phyloP scores from a whole-genome alignment of 2,113 vertebrate species.

The Zosterops japonicus region DNA sequence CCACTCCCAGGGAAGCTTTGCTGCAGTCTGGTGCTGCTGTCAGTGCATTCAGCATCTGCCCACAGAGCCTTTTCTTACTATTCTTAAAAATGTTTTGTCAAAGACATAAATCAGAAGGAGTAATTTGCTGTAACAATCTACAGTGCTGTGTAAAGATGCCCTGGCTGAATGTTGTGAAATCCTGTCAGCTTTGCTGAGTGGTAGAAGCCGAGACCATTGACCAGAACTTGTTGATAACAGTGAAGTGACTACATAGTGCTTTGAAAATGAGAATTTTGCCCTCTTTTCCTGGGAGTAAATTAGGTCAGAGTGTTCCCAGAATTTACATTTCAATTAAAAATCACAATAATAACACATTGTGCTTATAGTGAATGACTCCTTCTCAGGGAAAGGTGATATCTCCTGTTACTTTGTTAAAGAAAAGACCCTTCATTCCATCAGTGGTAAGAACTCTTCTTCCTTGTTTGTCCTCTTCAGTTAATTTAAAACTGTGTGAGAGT shows the following conservation, averaged over 20 bases:
- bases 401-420: slow-evolving; percentile 89
- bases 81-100: neutral
- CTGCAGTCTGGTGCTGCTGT: neutral
- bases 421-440: slow-evolving; percentile 91
- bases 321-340: slow-evolving; percentile 99
- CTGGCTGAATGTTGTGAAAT: neutral
- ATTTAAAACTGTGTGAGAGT: slow-evolving; percentile 41
- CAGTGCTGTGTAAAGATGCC: neutral
- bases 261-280: slow-evolving; percentile 90
- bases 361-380: slow-evolving; percentile 86
- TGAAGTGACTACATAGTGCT: slow-evolving; percentile 75
- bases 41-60: neutral
- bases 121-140: neutral
- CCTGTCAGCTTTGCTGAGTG: neutral
- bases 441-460: slow-evolving; percentile 84
- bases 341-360: slow-evolving; percentile 97
- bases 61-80: neutral
- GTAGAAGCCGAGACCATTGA: neutral
- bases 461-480: slow-evolving; percentile 76
- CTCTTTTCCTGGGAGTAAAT: slow-evolving; percentile 82
- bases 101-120: neutral
- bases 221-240: slow-evolving; percentile 72
- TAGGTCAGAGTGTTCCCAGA: slow-evolving; percentile 90
- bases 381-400: slow-evolving; percentile 89
- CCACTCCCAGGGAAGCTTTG: neutral